Evolutionary conservation across 1,140 invertebrate species (phyloP).

Genomic region (Elymnias hypermnestra): DNA sequence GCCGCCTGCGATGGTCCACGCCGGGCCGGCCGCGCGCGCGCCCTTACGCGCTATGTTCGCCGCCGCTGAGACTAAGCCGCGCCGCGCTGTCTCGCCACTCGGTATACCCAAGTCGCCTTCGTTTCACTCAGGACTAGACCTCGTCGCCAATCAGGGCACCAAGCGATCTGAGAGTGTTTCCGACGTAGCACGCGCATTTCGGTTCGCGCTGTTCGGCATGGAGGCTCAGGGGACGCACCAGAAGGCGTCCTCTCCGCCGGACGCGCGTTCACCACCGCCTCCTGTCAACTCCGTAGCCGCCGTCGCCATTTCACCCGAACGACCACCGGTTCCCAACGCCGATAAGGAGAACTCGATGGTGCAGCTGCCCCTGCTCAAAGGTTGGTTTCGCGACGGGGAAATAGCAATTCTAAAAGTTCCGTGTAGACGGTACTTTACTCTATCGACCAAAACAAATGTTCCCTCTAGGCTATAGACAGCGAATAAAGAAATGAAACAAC

Average conservation of each 20-base stretch:
- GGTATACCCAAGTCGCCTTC: conserved; percentile 90
- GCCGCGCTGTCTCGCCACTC: conserved; percentile 73
- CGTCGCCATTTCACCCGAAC: conserved; percentile 47
- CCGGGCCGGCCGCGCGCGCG: conserved; percentile 69
- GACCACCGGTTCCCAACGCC: conserved; percentile 41
- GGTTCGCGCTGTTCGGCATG: conserved; percentile 66
- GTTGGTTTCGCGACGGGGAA: conserved; percentile 33
- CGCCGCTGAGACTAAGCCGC: conserved; percentile 75
- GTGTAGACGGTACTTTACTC: too few species aligned
- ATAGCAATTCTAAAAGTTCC: too few species aligned
- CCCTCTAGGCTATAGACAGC: too few species aligned
- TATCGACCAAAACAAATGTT: too few species aligned
- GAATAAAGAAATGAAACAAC: not conserved
- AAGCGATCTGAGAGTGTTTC: conserved; percentile 70
- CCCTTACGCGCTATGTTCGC: conserved; percentile 71
- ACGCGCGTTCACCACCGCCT: conserved; percentile 54
- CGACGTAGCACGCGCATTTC: conserved; percentile 71
- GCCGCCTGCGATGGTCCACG: conserved; percentile 73
- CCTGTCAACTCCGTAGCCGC: conserved; percentile 26
- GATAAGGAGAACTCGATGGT: conserved; percentile 69
- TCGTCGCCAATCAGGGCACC: conserved; percentile 79
- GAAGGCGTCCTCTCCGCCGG: conserved; percentile 59
- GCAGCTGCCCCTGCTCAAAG: conserved; percentile 69
- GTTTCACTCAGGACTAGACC: conserved; percentile 88
- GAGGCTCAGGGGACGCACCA: conserved; percentile 47